Evolutionary conservation across 2,888 invertebrate genomes (phyloP).

Genomic region (Dusona sp.): DNA sequence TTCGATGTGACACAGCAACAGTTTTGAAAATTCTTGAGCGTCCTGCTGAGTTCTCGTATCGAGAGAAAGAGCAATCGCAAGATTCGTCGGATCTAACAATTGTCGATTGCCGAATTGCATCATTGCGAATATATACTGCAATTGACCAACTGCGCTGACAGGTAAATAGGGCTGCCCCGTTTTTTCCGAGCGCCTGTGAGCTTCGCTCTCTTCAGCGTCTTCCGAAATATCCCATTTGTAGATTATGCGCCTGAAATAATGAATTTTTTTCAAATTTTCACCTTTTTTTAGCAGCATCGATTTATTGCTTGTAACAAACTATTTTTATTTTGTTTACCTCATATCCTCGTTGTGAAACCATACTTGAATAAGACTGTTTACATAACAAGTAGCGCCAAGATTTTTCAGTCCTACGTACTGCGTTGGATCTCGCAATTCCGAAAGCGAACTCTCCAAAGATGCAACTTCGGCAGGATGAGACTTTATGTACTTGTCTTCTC

Average conservation of each 20-base stretch:
- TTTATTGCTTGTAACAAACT: background rate
- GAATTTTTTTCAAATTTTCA: background rate
- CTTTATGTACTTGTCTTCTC: slow-evolving; percentile 86
- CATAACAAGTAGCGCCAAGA: slow-evolving; percentile 89
- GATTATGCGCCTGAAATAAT: slow-evolving; percentile 85
- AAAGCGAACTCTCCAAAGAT: slow-evolving; percentile 82
- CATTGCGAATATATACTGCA: slow-evolving; percentile 87
- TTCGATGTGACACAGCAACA: slow-evolving; percentile 87
- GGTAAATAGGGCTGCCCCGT: slow-evolving; percentile 81
- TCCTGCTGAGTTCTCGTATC: slow-evolving; percentile 88
- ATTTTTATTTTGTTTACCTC: slow-evolving; percentile 79
- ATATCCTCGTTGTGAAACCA: slow-evolving; percentile 88
- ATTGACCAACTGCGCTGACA: slow-evolving; percentile 85
- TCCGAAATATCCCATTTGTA: slow-evolving; percentile 86
- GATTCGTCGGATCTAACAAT: slow-evolving; percentile 86
- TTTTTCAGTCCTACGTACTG: slow-evolving; percentile 87
- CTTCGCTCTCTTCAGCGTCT: slow-evolving; percentile 82
- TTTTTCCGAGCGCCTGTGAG: slow-evolving; percentile 72
- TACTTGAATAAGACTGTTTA: slow-evolving; percentile 88
- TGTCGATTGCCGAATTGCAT: slow-evolving; percentile 86
- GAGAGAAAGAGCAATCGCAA: slow-evolving; percentile 86
- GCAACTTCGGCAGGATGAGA: slow-evolving; percentile 84
- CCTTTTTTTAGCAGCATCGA: background rate
- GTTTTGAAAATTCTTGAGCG: slow-evolving; percentile 88
- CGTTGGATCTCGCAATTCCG: slow-evolving; percentile 83